These are phyloP conservation scores for Pammene aurita DNA, from an alignment of 2,888 invertebrate species.

Conservation along the genomic window DNA sequence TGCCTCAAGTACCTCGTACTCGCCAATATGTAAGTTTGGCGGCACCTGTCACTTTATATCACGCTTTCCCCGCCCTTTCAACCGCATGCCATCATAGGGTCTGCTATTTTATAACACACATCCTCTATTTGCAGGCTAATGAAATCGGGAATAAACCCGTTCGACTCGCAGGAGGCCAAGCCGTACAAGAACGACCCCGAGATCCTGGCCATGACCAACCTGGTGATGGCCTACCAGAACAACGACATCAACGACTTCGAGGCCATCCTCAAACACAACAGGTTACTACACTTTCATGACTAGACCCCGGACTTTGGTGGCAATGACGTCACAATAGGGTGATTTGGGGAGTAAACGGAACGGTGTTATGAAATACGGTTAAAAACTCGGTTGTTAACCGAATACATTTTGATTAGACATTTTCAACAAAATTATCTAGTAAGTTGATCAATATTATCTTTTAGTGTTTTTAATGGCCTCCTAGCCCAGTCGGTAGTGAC, in stretches of 20 bases:
- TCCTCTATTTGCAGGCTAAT: conserved; percentile 87
- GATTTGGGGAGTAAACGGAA: no score
- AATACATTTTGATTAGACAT: no score
- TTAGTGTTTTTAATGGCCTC: no score
- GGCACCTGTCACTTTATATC: background rate
- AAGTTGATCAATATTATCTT: no score
- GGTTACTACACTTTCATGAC: conserved; percentile 65
- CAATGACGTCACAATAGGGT: no score
- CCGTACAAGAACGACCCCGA: conserved; percentile 99
- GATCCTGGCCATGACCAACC: conserved; percentile 99
- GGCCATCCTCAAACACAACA: conserved; percentile 95
- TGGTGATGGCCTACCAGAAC: conserved; percentile 98
- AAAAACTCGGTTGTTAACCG: no score
- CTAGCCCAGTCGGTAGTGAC: no score
- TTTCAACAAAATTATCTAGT: no score
- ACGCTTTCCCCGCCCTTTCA: no score
- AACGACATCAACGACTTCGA: conserved; percentile 99
- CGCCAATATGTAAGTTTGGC: conserved; percentile 95
- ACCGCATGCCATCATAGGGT: background rate
- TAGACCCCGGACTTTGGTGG: no score
- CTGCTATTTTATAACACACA: no score
- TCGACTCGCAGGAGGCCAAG: conserved; percentile 99
- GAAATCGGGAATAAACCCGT: conserved; percentile 99
- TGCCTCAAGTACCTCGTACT: conserved; percentile 98
- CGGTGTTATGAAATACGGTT: no score